Percentiles rank a stretch among this genome's conserved stretches.
Conservation (phyloP, 1,140 invertebrate genomes). For the Sarcophaga bullata region DNA sequence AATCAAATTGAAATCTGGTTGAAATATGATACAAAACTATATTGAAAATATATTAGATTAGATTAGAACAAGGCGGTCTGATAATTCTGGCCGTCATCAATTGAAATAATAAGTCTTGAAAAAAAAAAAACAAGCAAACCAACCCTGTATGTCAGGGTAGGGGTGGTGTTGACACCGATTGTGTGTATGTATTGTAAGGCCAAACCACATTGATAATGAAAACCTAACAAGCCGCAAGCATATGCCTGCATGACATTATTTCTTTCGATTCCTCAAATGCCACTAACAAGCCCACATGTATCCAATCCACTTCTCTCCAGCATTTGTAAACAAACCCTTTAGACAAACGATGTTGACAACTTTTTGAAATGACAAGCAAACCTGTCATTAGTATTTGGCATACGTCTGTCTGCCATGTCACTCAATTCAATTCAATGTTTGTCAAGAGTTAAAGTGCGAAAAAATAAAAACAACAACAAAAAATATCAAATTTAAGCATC, state of each 20-base stretch:
- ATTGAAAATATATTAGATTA: constrained; percentile 38
- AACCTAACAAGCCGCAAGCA: constrained; percentile 17
- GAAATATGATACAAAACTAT: constrained; percentile 55
- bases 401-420: neutral
- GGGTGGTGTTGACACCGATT: neutral
- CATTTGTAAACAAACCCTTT: neutral
- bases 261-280: neutral
- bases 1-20: constrained; percentile 64
- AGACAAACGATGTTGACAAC: neutral
- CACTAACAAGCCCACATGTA: neutral
- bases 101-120: neutral
- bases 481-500: neutral
- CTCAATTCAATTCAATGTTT: neutral
- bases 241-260: constrained; percentile 10
- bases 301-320: neutral
- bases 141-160: neutral
- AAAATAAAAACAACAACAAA: constrained; percentile 14
- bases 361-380: neutral
- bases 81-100: neutral
- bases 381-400: neutral
- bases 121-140: neutral
- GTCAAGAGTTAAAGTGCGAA: constrained; percentile 18
- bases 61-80: neutral
- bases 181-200: too few relatives aligned
- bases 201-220: constrained; percentile 11